These are phyloP conservation scores for Hypsibius dujardini DNA, from an alignment of 1,140 invertebrate genomes.

Conservation along the genomic window DNA sequence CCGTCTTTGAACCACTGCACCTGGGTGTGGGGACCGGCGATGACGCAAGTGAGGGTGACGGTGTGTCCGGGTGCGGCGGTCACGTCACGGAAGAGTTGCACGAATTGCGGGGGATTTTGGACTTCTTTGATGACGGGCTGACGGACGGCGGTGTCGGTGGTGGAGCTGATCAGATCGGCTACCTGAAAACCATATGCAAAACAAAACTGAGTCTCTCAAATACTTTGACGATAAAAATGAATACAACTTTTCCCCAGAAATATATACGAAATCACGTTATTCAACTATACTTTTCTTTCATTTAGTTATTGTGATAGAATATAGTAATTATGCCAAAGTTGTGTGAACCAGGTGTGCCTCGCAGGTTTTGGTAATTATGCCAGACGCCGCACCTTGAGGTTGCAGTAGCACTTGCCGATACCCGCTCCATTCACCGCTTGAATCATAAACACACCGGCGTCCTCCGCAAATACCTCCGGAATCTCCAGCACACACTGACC, in stretches of 20 bases:
- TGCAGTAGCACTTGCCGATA: constrained; percentile 60
- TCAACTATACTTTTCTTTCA: too few relatives aligned
- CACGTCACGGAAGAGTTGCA: constrained; percentile 44
- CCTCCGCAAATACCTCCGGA: constrained; percentile 38
- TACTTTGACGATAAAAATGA: too few relatives aligned
- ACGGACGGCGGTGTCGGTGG: constrained; percentile 27
- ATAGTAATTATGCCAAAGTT: too few relatives aligned
- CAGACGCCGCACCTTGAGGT: constrained; percentile 42
- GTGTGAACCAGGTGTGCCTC: too few relatives aligned
- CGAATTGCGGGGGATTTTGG: constrained; percentile 43
- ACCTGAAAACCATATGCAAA: constrained; percentile 29
- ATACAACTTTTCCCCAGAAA: too few relatives aligned
- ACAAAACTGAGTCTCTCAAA: too few relatives aligned
- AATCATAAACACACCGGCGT: constrained; percentile 56
- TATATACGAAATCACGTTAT: too few relatives aligned
- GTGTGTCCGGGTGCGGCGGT: constrained; percentile 25
- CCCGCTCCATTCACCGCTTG: constrained; percentile 51
- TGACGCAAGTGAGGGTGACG: neutral
- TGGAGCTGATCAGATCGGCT: constrained; percentile 21
- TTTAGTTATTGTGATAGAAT: too few relatives aligned
- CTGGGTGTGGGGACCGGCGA: constrained; percentile 22
- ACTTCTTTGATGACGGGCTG: constrained; percentile 40
- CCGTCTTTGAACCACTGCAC: constrained; percentile 30
- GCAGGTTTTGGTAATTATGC: too few relatives aligned
- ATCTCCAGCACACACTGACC: constrained; percentile 36